A percentile compares a stretch with the other conserved stretches of the same genome.
Conservation (phyloP, 2,888 invertebrate species). For the Oeneis ivallda region DNA sequence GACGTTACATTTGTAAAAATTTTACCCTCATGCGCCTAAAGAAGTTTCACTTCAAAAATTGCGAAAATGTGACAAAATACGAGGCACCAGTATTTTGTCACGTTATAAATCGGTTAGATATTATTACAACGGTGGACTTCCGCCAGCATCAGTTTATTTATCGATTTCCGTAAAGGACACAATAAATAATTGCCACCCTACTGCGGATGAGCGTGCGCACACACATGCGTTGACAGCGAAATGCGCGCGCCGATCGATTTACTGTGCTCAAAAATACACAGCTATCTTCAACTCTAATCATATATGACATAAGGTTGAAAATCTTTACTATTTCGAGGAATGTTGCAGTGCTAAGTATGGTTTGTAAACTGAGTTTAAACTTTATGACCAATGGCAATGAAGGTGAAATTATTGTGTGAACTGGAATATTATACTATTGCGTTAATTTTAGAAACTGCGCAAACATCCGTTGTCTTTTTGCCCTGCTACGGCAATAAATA, state of each 20-base stretch:
- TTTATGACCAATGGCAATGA: conserved; percentile 9
- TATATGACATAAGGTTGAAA: conserved; percentile 11
- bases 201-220: conserved; percentile 42
- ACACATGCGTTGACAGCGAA: conserved; percentile 58
- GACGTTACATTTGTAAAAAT: too few species aligned
- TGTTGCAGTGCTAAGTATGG: neutral
- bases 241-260: conserved; percentile 66
- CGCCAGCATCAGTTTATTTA: conserved; percentile 10
- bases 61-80: neutral
- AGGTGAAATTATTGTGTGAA: conserved; percentile 19
- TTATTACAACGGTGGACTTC: conserved; percentile 17
- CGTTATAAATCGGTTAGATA: neutral
- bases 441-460: conserved; percentile 24
- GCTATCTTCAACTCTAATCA: conserved; percentile 21
- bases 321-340: neutral
- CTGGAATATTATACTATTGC: neutral
- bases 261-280: conserved; percentile 42
- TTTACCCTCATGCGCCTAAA: too few species aligned
- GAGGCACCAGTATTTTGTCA: neutral
- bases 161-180: conserved; percentile 16
- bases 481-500: neutral
- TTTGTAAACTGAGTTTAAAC: conserved; percentile 15
- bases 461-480: conserved; percentile 25
- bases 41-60: too few species aligned
- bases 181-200: conserved; percentile 46